Conservation (phyloP, 2,797 vertebrate genomes). For the Anabas testudineus region DNA sequence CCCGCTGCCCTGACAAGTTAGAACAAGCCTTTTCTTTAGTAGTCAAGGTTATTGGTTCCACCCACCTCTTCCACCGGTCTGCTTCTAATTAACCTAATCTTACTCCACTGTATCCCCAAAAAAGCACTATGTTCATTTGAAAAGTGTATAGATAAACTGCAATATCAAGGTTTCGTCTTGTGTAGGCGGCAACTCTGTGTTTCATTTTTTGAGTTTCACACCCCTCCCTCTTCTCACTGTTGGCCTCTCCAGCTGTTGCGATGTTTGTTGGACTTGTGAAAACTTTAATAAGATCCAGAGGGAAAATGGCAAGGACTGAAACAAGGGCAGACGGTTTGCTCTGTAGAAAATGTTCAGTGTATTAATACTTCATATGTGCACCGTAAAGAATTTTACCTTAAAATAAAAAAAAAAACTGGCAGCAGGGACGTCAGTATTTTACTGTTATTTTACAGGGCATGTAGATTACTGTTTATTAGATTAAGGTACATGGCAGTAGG, state of each 20-base stretch:
- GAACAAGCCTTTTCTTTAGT: not conserved
- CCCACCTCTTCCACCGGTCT: not conserved
- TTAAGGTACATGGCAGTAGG: no score
- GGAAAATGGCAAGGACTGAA: conserved; percentile 24
- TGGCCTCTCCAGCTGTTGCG: conserved; percentile 43
- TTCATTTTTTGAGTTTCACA: conserved; percentile 6
- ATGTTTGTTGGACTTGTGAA: conserved; percentile 17
- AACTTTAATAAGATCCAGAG: conserved; percentile 53
- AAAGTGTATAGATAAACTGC: not conserved
- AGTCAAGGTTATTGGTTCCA: not conserved
- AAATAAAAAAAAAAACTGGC: no score
- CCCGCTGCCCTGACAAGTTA: not conserved
- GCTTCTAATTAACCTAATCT: conserved; percentile 1
- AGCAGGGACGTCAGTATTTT: no score
- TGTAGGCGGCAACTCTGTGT: not conserved
- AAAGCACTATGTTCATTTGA: not conserved
- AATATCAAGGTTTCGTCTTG: not conserved
- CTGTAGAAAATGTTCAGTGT: not conserved
- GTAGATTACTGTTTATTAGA: no score
- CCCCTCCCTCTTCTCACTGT: not conserved
- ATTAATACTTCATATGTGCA: not conserved
- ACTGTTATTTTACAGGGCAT: no score
- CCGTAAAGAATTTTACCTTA: no score
- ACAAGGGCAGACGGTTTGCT: conserved; percentile 10
- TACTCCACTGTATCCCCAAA: not conserved